Evolutionary conservation across 2,888 invertebrate species (phyloP), one percentile per base, ranked within the genome.

Genomic region (Nomada flava): DNA sequence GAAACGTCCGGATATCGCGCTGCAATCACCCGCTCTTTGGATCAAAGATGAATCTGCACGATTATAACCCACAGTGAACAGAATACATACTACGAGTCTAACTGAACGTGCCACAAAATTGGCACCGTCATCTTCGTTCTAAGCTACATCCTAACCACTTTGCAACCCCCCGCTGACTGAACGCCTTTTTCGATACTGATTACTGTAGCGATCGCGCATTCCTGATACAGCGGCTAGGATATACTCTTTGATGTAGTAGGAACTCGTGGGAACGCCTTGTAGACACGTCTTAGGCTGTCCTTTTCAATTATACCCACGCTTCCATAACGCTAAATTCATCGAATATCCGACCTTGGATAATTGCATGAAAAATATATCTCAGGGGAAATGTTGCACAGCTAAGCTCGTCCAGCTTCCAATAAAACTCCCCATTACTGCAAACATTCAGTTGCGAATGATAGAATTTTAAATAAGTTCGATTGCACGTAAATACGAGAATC

Each of bases 31-130:
- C 13, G 89, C 86, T 85, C 85, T 88, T 86, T 87, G 86, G 84
- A 89, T 84, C 86, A 85, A 88, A 87, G 91, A 91, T 88, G 88
- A 88, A 87, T 91, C 90, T 91, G 91, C 91, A 89, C 89, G 90
- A 91, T 91, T 91, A 89, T 86, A 75, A 82, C 83, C 72, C 76
- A 82, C 80, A 63, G 67, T 59, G 79, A 84, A 71, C 64, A 65
- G 60, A 74, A 47, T 69, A 68, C 59, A n/a, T 50, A 68, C 75
- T 84, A 76, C 63, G 74, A 62, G 57, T 42, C 71, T 74, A 47
- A 36, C 65, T 75, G 70, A 71, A 73, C 65, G 59, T 87, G 83
- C 71, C 59, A 50, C 64, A 53, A 52, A 73, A 70, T 75, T 59
- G 75, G 62, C 79, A 82, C 62, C 83, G 86, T 88, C 86, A 88